A percentile compares a stretch with the other conserved stretches of the same genome.
These are phyloP conservation scores for Leucoraja erinaceus DNA, from an alignment of 2,113 vertebrate species.

Conservation along the genomic window DNA sequence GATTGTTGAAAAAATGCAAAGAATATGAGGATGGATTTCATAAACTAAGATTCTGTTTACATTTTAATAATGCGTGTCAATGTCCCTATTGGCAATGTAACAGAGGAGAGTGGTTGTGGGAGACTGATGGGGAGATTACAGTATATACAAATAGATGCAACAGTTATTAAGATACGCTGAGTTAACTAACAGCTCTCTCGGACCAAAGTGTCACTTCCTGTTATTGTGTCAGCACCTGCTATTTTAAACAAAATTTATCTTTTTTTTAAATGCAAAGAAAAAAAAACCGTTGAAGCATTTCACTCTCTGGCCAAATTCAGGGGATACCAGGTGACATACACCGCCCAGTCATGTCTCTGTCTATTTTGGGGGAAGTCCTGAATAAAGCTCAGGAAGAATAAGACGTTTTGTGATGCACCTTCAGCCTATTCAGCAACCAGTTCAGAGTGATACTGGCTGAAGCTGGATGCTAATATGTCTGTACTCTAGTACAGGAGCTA, in stretches of 20 bases:
- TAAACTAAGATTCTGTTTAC: not conserved
- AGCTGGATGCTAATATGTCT: not conserved
- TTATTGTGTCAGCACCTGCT: not conserved
- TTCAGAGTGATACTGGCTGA: not conserved
- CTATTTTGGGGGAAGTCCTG: not conserved
- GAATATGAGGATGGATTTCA: not conserved
- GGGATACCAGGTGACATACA: not conserved
- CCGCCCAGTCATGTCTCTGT: not conserved
- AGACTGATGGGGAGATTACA: not conserved
- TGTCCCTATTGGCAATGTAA: not conserved
- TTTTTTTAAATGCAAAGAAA: not conserved
- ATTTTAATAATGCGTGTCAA: not conserved
- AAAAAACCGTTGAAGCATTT: not conserved
- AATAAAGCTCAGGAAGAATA: not conserved
- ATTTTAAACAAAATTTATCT: conserved; percentile 14
- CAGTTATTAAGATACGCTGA: not conserved
- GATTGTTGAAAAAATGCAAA: not conserved
- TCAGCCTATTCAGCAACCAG: not conserved
- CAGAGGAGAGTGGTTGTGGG: not conserved
- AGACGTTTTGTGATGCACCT: not conserved
- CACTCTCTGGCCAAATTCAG: not conserved
- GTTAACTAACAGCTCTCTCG: not conserved
- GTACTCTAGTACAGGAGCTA: not conserved
- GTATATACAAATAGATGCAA: not conserved
- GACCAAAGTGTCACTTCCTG: not conserved